Percentiles rank a stretch among this genome's conserved stretches.
These are phyloP conservation scores for Calyptommatus sinebrachiatus DNA, from an alignment of 2,113 vertebrate genomes.

Conservation along the genomic window DNA sequence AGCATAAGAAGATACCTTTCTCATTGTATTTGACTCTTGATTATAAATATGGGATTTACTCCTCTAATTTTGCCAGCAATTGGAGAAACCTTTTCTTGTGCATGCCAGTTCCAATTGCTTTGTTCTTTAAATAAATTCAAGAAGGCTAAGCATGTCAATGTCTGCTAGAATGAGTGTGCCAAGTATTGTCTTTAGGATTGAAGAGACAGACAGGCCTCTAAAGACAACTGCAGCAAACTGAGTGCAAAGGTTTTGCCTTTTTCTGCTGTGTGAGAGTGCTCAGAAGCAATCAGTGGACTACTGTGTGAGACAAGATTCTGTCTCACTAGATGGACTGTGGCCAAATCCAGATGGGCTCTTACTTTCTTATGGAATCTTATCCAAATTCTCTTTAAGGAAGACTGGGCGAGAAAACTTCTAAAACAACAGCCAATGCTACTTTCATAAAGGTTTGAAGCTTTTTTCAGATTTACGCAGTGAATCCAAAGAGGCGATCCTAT, in stretches of 20 bases:
- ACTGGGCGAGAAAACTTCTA: not conserved
- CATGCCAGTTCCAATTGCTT: too few relatives aligned
- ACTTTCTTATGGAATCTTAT: too few relatives aligned
- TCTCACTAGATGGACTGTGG: too few relatives aligned
- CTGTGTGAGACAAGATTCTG: too few relatives aligned
- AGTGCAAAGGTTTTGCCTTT: not conserved
- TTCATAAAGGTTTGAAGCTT: not conserved
- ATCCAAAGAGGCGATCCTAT: not conserved
- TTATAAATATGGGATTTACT: not conserved
- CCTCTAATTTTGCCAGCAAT: not conserved
- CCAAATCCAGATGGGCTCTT: too few relatives aligned
- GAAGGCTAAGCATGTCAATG: too few relatives aligned
- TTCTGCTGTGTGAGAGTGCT: not conserved
- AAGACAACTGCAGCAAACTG: not conserved
- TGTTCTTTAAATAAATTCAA: too few relatives aligned
- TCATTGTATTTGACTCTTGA: not conserved
- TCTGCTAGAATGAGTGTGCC: too few relatives aligned
- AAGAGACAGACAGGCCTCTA: too few relatives aligned
- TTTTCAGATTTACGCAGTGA: not conserved
- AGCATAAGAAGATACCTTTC: not conserved
- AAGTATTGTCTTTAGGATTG: too few relatives aligned
- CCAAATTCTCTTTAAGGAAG: not conserved
- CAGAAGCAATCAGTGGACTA: too few relatives aligned
- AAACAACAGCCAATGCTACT: not conserved
- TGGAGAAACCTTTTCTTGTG: too few relatives aligned